Conservation (phyloP, 2,888 invertebrate species). For the Drosophila hawaiiensis region DNA sequence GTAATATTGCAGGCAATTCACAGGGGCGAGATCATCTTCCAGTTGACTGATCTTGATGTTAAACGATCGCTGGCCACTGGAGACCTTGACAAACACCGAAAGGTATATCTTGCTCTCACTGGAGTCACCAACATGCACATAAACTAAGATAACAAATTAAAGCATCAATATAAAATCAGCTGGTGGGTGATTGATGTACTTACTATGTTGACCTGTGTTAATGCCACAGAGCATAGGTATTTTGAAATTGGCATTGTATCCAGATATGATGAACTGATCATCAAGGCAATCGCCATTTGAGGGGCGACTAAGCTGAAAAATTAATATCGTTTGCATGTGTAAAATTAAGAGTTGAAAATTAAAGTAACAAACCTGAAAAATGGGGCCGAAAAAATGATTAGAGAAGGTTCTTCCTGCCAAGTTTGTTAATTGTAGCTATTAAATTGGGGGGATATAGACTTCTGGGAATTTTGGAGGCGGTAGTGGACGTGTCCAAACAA, state of each 20-base stretch:
- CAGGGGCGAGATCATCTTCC: slow-evolving; percentile 86
- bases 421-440: no score
- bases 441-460: no score
- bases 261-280: slow-evolving; percentile 90
- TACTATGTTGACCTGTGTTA: slow-evolving; percentile 91
- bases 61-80: slow-evolving; percentile 87
- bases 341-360: background rate
- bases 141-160: slow-evolving; percentile 86
- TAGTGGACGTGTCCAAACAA: no score
- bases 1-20: slow-evolving; percentile 89
- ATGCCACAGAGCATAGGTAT: slow-evolving; percentile 91
- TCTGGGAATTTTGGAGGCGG: no score
- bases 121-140: slow-evolving; percentile 89
- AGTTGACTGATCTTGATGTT: slow-evolving; percentile 88
- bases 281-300: slow-evolving; percentile 89
- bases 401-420: no score
- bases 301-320: slow-evolving; percentile 88
- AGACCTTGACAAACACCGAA: slow-evolving; percentile 87
- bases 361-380: background rate
- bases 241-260: slow-evolving; percentile 89
- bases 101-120: slow-evolving; percentile 88
- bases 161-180: background rate
- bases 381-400: no score
- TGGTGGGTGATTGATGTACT: slow-evolving; percentile 46
- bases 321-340: background rate